These are phyloP conservation scores for Manduca sexta DNA, from an alignment of 1,140 invertebrate species.

Conservation along the genomic window DNA sequence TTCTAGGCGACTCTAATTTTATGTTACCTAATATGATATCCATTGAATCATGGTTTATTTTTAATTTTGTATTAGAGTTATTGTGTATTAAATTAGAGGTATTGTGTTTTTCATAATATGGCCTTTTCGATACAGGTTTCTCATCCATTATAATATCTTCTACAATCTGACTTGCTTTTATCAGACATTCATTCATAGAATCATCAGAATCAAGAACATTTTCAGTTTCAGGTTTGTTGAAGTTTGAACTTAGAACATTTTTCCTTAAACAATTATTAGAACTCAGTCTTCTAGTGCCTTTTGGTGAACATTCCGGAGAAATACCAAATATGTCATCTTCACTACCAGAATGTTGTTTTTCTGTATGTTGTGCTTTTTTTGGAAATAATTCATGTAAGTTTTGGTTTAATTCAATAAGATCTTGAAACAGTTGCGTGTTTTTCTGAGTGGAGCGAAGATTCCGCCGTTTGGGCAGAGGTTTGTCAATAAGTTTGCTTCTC, in stretches of 20 bases:
- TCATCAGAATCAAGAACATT: conserved; percentile 65
- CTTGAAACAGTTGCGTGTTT: conserved; percentile 55
- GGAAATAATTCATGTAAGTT: conserved; percentile 54
- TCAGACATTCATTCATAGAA: conserved; percentile 68
- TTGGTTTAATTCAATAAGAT: conserved; percentile 61
- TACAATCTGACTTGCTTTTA: conserved; percentile 64
- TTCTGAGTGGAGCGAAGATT: conserved; percentile 37
- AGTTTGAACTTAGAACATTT: conserved; percentile 61
- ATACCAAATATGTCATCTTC: conserved; percentile 62
- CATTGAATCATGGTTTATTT: conserved; percentile 50
- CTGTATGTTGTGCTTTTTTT: conserved; percentile 29
- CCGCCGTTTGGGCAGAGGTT: conserved; percentile 47
- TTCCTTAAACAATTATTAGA: conserved; percentile 46
- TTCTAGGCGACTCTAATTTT: conserved; percentile 44
- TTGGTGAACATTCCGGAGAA: conserved; percentile 48
- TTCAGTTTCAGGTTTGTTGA: conserved; percentile 48
- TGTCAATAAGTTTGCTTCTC: conserved; percentile 46
- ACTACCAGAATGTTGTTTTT: conserved; percentile 37
- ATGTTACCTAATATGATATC: conserved; percentile 53
- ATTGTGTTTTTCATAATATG: conserved; percentile 14
- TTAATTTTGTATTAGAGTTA: conserved; percentile 27
- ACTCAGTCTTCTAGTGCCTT: conserved; percentile 35
- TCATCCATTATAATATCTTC: conserved; percentile 51
- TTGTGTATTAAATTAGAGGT: conserved; percentile 15
- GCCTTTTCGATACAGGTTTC: conserved; percentile 25